phyloP scores from a whole-genome alignment of 2,113 vertebrate species.

The Onychorhynchus coronatus region DNA sequence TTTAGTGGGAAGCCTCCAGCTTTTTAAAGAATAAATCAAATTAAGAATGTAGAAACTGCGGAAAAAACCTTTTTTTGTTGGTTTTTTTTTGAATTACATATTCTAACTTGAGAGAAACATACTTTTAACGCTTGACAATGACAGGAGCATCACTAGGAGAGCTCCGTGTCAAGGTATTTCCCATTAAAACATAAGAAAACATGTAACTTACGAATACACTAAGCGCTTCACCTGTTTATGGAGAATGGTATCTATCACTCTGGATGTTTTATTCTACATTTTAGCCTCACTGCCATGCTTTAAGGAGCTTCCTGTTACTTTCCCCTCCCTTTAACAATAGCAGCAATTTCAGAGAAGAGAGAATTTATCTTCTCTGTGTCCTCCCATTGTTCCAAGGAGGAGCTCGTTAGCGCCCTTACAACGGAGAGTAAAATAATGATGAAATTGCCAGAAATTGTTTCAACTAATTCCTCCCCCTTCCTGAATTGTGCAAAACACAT shows the following conservation, averaged over 20 bases:
- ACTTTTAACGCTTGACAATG: background rate
- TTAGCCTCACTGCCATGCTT: background rate
- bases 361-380: background rate
- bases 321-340: background rate
- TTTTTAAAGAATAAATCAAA: conserved; percentile 57
- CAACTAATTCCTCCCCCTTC: background rate
- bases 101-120: background rate
- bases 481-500: background rate
- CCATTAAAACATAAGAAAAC: background rate
- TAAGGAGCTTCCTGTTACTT: background rate
- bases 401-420: background rate
- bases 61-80: background rate
- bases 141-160: background rate
- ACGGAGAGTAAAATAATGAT: background rate
- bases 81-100: background rate
- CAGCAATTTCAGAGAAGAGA: background rate
- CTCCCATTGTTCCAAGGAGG: background rate
- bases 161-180: background rate
- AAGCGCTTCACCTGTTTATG: background rate
- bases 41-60: conserved; percentile 7
- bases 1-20: conserved; percentile 28
- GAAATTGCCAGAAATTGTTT: background rate
- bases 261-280: background rate
- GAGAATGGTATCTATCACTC: background rate
- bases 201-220: background rate